Evolutionary conservation across 53 echinoderm and acorn worm species (phyloP).

Genomic region (Stichopus horrens): DNA sequence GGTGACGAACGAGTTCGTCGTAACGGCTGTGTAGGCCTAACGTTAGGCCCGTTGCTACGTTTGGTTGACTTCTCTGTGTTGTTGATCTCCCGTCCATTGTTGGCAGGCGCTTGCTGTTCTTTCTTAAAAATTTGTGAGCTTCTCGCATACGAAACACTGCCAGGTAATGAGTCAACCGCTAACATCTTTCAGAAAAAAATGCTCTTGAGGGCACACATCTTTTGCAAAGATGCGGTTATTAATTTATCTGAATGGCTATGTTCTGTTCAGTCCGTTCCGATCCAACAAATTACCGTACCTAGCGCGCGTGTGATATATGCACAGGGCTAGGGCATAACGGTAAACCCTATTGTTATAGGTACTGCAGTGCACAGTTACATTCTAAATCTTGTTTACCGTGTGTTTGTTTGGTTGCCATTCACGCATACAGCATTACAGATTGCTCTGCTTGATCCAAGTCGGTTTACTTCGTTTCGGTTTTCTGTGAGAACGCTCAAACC

Average conservation of each 20-base stretch:
- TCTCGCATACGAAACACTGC: conserved; percentile 6
- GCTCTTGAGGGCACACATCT: neutral
- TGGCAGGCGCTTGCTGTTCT: neutral
- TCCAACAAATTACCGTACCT: too few relatives aligned
- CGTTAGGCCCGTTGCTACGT: conserved; percentile 30
- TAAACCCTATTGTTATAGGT: too few relatives aligned
- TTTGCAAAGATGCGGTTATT: neutral
- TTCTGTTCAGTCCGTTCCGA: too few relatives aligned
- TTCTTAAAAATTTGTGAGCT: conserved; percentile 27
- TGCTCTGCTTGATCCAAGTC: neutral
- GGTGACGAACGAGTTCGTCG: neutral
- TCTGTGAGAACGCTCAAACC: too few relatives aligned
- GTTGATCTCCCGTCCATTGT: neutral
- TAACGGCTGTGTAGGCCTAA: neutral
- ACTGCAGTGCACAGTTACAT: neutral
- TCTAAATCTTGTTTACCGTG: neutral
- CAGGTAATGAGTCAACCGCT: conserved; percentile 31
- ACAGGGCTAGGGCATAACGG: too few relatives aligned
- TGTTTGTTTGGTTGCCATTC: conserved; percentile 1
- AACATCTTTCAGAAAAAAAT: neutral
- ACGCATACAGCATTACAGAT: neutral
- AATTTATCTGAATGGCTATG: too few relatives aligned
- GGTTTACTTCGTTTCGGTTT: neutral
- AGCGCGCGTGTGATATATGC: too few relatives aligned
- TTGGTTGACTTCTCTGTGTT: neutral